Base-by-base conservation (phyloP, 2,113 vertebrate species). In the Brachirus orientalis region DNA sequence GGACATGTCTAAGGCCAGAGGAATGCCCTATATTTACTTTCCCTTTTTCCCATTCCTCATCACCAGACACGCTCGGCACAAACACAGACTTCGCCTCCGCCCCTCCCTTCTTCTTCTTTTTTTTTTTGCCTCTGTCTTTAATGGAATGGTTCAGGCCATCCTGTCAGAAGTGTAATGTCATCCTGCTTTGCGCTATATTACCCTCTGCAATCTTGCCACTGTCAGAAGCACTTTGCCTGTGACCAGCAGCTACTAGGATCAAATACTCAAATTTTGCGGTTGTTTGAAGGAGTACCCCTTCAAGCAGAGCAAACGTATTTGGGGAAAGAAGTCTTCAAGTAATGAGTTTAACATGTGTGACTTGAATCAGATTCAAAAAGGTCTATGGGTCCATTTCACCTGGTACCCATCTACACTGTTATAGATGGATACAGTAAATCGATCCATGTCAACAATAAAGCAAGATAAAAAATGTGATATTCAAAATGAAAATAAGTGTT, bases 1-100 rank as follows among this genome's bases (percentile, higher is more conserved):
- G 75, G 80, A 87, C 86, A 73, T 86, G 83, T 67, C 75, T 89
- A 50, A 85, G 72, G 58, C 75, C 55, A 1, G 56, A 82, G 73
- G 85, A 90, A 89, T 90, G 90, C 85, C 80, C 79, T 54, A 17
- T 88, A 80, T 92, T 87, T 83, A 85, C 84, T 79, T 79, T 83
- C 56, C 69, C 65, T 71, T 59, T 14, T 10, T 13, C 10, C 40
- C 43, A 68, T 79, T 86, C 61, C 75, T 65, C 72, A 78, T 81
- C 88, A 72, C 76, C 70, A 79, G 70, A 68, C 73, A 63, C 64
- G 8, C 69, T 74, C 63, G 50, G 43, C 57, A 47, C 82, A 85
- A 74, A 77, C 79, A 77, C 53, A 69, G 44, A 69, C 79, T 40
- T 59, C 56, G 7, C 40, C 28, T 37, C 60, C 22, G 40, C 20